Base-by-base conservation (phyloP, 2,797 vertebrate genomes). In the Nothura maculosa region DNA sequence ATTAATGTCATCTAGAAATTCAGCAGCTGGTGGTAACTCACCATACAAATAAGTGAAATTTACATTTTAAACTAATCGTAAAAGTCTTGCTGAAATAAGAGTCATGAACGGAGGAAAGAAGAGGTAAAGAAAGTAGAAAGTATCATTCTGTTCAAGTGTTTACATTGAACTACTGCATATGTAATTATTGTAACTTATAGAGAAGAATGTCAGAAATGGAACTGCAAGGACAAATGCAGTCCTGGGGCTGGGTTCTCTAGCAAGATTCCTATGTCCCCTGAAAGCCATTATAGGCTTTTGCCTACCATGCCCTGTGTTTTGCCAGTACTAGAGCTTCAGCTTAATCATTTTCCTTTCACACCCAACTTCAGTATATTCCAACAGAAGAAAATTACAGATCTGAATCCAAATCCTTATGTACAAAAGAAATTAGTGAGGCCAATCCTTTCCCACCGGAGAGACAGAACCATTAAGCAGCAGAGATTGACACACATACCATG, bases 401-500 rank as follows among this genome's bases (percentile, higher is more conserved):
- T 3, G 0, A 62, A 34, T 79, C 63, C 67, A 67, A 24, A 55
- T 20, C 14, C 60, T 81, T 52, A 7, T 12, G 34, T 52, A 36
- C 32, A 62, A 1, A 19, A 55, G 73, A 15, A 11, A 36, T 34
- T 8, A 25, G 2, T 11, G 58, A 43, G 47, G 58, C 18, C 17
- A 2, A 34, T 34, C 10, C 36, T 1, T 28, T 27, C 5, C 34
- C 79, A 4, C 13, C 16, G 25, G 3, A 9, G 47, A 62, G 50
- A 28, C 9, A 77, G 48, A 40, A 4, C 11, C 47, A 40, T 24
- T 8, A n/a, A 4, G 6, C 36, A 6, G 0, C 12, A 30, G 30
- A 57, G 25, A 16, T 22, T 6, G 50, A 74, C 92, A 1, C 40
- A 76, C 98, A 94, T 97, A 99, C 99, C 98, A 94, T 76, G 86